Percentiles rank a stretch among this genome's conserved stretches.
Conservation (phyloP, 2,113 vertebrate species). For the Mirounga angustirostris region DNA sequence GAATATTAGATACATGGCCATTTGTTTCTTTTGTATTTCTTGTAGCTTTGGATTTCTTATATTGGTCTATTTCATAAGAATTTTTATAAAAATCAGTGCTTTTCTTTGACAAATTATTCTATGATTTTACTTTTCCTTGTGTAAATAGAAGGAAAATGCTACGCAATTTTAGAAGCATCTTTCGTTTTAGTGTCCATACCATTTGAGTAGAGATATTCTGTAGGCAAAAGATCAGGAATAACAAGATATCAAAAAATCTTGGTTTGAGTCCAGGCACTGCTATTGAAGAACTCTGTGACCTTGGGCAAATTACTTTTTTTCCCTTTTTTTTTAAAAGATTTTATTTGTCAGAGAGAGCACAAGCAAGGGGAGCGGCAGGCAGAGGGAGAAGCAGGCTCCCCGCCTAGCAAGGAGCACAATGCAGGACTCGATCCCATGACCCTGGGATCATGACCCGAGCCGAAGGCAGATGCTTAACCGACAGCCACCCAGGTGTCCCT, state of each 20-base stretch:
- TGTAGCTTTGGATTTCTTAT: neutral
- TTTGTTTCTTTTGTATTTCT: neutral
- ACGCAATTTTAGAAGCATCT: neutral
- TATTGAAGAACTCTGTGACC: neutral
- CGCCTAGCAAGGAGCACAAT: too few relatives aligned
- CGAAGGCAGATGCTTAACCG: too few relatives aligned
- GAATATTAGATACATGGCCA: neutral
- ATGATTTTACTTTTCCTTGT: neutral
- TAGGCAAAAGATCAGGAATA: neutral
- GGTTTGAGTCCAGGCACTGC: neutral
- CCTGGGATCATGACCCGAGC: too few relatives aligned
- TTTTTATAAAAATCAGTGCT: conserved; percentile 1
- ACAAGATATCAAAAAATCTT: neutral
- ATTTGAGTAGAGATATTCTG: neutral
- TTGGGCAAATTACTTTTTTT: neutral
- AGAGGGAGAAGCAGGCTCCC: too few relatives aligned
- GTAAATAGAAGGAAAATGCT: neutral
- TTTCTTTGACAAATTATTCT: conserved; percentile 9
- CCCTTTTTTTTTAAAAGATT: too few relatives aligned
- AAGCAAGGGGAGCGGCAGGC: too few relatives aligned
- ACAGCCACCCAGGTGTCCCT: neutral
- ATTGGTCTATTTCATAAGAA: conserved; percentile 33
- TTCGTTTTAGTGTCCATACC: neutral
- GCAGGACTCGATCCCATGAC: too few relatives aligned
- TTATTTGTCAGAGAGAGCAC: too few relatives aligned